These are phyloP conservation scores for Amphipoea lucens DNA, from an alignment of 2,888 invertebrate species.

Conservation along the genomic window DNA sequence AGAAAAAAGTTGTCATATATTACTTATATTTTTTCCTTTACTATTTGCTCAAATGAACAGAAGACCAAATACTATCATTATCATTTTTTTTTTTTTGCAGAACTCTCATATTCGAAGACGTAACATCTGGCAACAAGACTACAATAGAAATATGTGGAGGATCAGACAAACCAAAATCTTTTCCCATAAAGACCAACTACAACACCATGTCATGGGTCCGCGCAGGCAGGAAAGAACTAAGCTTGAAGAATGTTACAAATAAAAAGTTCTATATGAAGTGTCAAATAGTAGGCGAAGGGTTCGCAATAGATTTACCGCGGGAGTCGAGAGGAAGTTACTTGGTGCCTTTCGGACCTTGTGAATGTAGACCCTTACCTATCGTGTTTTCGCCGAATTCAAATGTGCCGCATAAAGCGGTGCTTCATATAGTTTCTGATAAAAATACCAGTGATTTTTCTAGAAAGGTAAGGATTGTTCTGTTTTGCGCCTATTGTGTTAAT, in stretches of 20 bases:
- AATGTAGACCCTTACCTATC: conserved; percentile 80
- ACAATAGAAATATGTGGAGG: conserved; percentile 78
- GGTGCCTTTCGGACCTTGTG: conserved; percentile 79
- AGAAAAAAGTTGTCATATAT: too few species aligned
- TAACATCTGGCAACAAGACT: conserved; percentile 73
- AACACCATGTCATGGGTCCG: conserved; percentile 82
- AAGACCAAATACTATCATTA: too few species aligned
- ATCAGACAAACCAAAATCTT: conserved; percentile 75
- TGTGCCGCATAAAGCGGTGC: conserved; percentile 75
- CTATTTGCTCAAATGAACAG: too few species aligned
- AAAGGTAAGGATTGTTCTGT: conserved; percentile 74
- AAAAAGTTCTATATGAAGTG: conserved; percentile 82
- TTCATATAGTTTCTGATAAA: conserved; percentile 82
- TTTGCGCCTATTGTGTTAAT: neutral
- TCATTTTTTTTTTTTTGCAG: conserved; percentile 69
- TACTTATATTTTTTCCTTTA: too few species aligned
- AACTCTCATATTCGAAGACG: conserved; percentile 81
- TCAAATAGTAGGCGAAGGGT: conserved; percentile 84
- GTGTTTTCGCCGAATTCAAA: conserved; percentile 77
- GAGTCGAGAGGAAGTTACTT: conserved; percentile 79
- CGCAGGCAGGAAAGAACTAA: conserved; percentile 82
- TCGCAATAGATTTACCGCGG: conserved; percentile 79
- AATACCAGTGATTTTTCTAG: conserved; percentile 78
- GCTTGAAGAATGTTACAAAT: conserved; percentile 81
- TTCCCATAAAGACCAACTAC: conserved; percentile 84